Conservation (phyloP, 2,113 vertebrate genomes). For the Neotragus pygmaeus region DNA sequence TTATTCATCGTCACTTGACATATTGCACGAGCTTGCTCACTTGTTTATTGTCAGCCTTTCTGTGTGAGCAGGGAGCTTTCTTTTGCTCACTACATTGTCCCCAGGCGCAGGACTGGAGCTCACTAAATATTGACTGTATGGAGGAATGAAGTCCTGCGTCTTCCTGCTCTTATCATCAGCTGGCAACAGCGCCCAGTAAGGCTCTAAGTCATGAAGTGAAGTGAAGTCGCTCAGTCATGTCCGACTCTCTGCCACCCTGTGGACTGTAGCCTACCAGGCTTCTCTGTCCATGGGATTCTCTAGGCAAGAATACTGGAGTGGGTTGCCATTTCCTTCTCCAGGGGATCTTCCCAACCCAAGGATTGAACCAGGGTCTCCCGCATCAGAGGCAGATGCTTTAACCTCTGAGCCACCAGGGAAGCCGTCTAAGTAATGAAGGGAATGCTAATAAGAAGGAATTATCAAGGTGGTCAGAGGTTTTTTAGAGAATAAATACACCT, state of each 20-base stretch:
- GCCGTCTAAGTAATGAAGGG: background rate
- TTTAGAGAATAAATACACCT: constrained; percentile 21
- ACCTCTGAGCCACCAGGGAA: too few relatives aligned
- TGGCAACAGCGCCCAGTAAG: background rate
- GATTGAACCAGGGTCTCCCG: too few relatives aligned
- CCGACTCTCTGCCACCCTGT: too few relatives aligned
- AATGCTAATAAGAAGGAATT: background rate
- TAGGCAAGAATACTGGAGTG: too few relatives aligned
- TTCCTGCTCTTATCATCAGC: background rate
- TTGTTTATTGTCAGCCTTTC: constrained; percentile 7
- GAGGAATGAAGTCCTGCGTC: background rate
- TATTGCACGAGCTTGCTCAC: background rate
- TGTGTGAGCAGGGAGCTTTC: background rate
- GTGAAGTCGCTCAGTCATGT: too few relatives aligned
- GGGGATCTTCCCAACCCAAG: too few relatives aligned
- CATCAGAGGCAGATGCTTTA: too few relatives aligned
- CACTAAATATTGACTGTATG: background rate
- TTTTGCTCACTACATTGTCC: background rate
- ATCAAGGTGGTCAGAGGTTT: background rate
- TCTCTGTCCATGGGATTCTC: too few relatives aligned
- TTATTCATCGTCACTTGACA: background rate
- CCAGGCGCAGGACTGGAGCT: background rate
- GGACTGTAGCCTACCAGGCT: too few relatives aligned
- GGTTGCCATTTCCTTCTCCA: too few relatives aligned
- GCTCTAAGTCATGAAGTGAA: background rate